Evolutionary conservation across 2,888 invertebrate genomes (phyloP), one percentile per base, ranked within the genome.

Genomic region (Drosophila flavopinicola): DNA sequence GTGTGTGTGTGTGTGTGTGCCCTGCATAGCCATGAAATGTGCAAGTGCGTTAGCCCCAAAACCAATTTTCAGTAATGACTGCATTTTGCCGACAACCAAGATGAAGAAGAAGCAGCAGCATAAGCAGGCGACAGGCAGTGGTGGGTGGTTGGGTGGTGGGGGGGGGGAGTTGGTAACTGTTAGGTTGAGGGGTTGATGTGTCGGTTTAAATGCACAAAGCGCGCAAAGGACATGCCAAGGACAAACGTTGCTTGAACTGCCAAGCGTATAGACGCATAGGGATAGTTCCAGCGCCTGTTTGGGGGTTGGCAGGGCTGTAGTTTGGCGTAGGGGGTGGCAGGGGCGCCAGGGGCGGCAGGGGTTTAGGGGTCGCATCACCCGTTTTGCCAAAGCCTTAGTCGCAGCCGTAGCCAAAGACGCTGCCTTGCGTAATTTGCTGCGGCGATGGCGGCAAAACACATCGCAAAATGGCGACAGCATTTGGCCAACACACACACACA

Each of bases 31-130:
- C 85, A 83, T 80, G 85, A 85, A 79, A 84, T 79, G 79, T 79
- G 79, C 79, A 79, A 79, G 87, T 84, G 83, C 87, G 83, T 84
- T 86, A 84, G 83, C 87, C 84, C 84, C 84, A 77, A 88, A 88
- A 88, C 88, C 89, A 88, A 88, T 88, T 88, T 88, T 87, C 89
- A 87, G 89, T 88, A 88, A 88, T 88, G 89, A 88, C 89, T 88
- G 88, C 88, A 80, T 80, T 80, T 80, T 85, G 85, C 80, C 82
- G 82, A 70, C 72, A 56, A 59, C 65, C 35, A 49, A 33, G 61
- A 45, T 9, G 32, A 7, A 9, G 42, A 15, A 15, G 20, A 23
- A 33, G 54, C n/a, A 23, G 54, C 7, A 13, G 24, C 17, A 10
- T 23, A 6, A 23, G 15, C 6, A 10, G 13, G 3, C 27, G 17